phyloP scores from a whole-genome alignment of 1,140 invertebrate species.

The Oryctes rhinoceros region DNA sequence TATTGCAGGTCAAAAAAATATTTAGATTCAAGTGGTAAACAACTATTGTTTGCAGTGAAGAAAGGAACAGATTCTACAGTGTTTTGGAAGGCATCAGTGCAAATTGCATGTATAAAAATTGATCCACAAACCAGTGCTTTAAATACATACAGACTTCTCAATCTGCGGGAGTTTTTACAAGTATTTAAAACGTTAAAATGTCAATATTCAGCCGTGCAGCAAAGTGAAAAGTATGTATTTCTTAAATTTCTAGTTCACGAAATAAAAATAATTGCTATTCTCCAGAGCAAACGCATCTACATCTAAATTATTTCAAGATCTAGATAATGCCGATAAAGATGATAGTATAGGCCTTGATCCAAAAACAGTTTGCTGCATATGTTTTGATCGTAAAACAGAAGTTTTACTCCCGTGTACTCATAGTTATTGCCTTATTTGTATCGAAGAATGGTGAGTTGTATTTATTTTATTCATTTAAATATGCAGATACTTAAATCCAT shows the following conservation, averaged over 20 bases:
- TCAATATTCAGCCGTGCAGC: slow-evolving; percentile 57
- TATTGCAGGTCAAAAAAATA: slow-evolving; percentile 66
- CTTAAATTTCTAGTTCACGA: neutral
- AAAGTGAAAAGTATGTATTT: slow-evolving; percentile 52
- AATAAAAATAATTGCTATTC: too few relatives aligned
- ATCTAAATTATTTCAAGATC: slow-evolving; percentile 47
- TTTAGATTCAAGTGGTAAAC: slow-evolving; percentile 68
- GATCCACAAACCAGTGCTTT: slow-evolving; percentile 64
- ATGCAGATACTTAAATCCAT: neutral
- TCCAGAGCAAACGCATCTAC: slow-evolving; percentile 42
- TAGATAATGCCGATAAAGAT: slow-evolving; percentile 41
- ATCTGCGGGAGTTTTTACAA: slow-evolving; percentile 69
- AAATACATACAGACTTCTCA: slow-evolving; percentile 67
- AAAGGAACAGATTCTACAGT: slow-evolving; percentile 70
- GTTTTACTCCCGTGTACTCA: slow-evolving; percentile 74
- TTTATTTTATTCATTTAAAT: neutral
- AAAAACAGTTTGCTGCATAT: slow-evolving; percentile 69
- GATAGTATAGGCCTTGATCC: slow-evolving; percentile 15
- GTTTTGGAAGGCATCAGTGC: slow-evolving; percentile 75
- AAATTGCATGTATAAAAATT: slow-evolving; percentile 73
- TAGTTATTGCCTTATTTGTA: slow-evolving; percentile 73
- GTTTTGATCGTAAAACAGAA: slow-evolving; percentile 73
- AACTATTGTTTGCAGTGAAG: slow-evolving; percentile 72
- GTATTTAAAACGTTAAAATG: slow-evolving; percentile 64
- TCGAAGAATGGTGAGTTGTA: slow-evolving; percentile 70